Base-by-base conservation (phyloP, 2,888 invertebrate genomes). In the Himalopsyche anomala region DNA sequence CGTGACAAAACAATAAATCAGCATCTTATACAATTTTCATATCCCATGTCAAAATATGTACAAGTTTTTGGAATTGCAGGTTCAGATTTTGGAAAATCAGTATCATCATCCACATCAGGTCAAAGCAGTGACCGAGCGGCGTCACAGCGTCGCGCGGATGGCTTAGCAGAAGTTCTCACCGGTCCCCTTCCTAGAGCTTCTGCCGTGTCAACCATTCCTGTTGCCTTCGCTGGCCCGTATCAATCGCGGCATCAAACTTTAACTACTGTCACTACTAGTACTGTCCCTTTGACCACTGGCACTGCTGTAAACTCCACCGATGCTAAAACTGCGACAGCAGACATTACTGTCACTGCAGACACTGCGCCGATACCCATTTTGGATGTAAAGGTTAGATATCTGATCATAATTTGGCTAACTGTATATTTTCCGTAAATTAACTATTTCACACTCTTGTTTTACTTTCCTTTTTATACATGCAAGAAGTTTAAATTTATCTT, bases 131-230 rank as follows among this genome's bases (percentile, higher is more conserved):
- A 56, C 91, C 92, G 11, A 91, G 92, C 0, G n/a, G 91, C 89
- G 69, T 92, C 92, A 4, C 92, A 93, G 89, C 90, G 93, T 0
- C 92, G 93, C 8, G 93, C 93, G 0, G 93, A 93, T 85, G 92
- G 92, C 0, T 89, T 93, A 80, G 89, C 93, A 19, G 93, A 93
- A 89, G 92, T 93, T 84, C 90, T 93, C 87, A 93, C 93, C 0
- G 90, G 91, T 89, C 93, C 93, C 0, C 89, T 93, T 87, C 90
- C 83, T 86, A 91, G 91, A 87, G 89, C 91, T 89, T 92, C 92
- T 28, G 83, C 84, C 12, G 55, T 79, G 5, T 12, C 82, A 0
- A 42, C 87, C 0, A 74, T 80, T 19, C 80, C 85, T 15, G 51
- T 74, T 4, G 81, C 17, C 55, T 89, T 92, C 92, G 15, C 84